Evolutionary conservation across 2,797 vertebrate genomes (phyloP).

Genomic region (Dermochelys coriacea): DNA sequence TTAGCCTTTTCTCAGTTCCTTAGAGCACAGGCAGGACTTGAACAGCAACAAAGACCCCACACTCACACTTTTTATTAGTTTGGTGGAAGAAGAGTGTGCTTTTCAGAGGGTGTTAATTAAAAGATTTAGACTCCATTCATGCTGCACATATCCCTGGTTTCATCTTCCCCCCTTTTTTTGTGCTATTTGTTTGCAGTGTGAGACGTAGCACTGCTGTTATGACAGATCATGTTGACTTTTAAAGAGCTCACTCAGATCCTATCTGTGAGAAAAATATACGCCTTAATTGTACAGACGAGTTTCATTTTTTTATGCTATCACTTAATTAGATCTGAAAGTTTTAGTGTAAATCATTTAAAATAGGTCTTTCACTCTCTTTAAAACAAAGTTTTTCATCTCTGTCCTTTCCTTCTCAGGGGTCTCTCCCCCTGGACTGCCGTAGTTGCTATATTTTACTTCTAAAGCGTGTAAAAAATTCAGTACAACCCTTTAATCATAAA

Average conservation of each 20-base stretch:
- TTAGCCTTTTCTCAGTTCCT: constrained; percentile 83
- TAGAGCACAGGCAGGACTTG: constrained; percentile 73
- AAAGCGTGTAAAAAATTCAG: constrained; percentile 20
- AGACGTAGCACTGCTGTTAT: constrained; percentile 87
- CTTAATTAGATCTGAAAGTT: constrained; percentile 52
- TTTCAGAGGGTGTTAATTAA: constrained; percentile 95
- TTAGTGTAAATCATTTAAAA: constrained; percentile 49
- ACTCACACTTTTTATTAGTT: constrained; percentile 92
- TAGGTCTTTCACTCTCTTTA: not conserved
- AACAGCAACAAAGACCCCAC: constrained; percentile 87
- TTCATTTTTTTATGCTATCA: constrained; percentile 57
- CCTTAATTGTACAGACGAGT: constrained; percentile 90
- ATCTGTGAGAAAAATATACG: constrained; percentile 77
- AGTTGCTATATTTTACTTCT: constrained; percentile 14
- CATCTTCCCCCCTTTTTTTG: constrained; percentile 77
- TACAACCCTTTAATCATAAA: constrained; percentile 13
- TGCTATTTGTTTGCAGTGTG: constrained; percentile 74
- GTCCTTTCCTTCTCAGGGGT: not conserved
- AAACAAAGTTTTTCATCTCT: constrained; percentile 14
- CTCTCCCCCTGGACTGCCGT: not conserved
- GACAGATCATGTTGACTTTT: constrained; percentile 89
- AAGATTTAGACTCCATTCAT: constrained; percentile 91
- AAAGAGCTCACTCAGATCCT: constrained; percentile 84
- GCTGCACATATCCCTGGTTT: constrained; percentile 81
- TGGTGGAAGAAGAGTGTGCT: constrained; percentile 90